Base-by-base conservation (phyloP, 2,797 vertebrate species). In the Anguilla pacifica region DNA sequence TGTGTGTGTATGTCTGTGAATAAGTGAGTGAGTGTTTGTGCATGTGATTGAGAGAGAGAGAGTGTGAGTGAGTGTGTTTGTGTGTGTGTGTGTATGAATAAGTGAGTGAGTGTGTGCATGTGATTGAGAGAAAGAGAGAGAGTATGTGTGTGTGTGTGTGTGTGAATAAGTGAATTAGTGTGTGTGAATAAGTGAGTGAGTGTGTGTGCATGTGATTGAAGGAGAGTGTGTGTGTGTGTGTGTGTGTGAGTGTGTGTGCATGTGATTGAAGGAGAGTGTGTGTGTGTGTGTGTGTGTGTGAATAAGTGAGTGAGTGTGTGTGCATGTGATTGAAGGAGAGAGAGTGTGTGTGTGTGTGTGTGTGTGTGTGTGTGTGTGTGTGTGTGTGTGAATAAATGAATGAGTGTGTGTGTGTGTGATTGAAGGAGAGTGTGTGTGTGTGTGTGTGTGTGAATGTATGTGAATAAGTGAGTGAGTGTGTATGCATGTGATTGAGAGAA, bases 281-380 rank as follows among this genome's bases (percentile, higher is more conserved):
- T 10, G 51, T 53, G 1, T 53, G 9, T 7, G 51, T 53, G 6
- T 53, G 51, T 53, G 9, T 13, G 53, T 53, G 1, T 53, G 10
- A 43, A 4, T 43, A 39, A 39, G 39, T 43, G 39, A 43, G 2
- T 39, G 39, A 53, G 53, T 53, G 51, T 53, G 51, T 53, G 0
- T 53, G 53, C 13, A 13, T 53, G 53, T 53, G 53, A 53, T 53
- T 53, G 59, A 6, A 0, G 1, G 53, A 53, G 53, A 53, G 51
- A 53, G 2, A 53, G 53, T 53, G 53, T 53, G 91, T 61, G 92
- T 94, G 6, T 17, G 93, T 35, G n/a, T 10, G 35, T 43, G 70
- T 49, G 13, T 82, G 28, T 53, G 13, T 55, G n/a, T 74, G 15
- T 43, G 39, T 39, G 39, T 0, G 1, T 39, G 1, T 0, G 39